phyloP scores from a whole-genome alignment of 2,888 invertebrate genomes.

The Dasypogon diadema region DNA sequence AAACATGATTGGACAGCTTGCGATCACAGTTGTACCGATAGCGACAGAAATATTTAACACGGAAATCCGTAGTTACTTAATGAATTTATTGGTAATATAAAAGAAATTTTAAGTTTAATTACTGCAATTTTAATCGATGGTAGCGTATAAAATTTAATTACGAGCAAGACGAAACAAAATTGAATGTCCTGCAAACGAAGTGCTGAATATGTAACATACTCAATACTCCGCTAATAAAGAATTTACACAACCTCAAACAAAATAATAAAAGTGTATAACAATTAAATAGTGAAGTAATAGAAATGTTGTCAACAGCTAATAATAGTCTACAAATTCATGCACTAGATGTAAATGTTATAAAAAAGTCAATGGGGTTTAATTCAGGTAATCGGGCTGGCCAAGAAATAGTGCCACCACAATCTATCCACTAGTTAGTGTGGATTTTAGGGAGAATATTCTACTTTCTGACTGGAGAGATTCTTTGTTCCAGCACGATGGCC shows the following conservation, averaged over 20 bases:
- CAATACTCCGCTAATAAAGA: conserved; percentile 55
- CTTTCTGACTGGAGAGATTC: no score
- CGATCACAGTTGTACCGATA: neutral
- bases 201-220: conserved; percentile 56
- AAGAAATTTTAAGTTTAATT: conserved; percentile 55
- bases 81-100: conserved; percentile 55
- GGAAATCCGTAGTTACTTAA: conserved; percentile 49
- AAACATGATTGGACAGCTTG: no score
- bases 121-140: conserved; percentile 45
- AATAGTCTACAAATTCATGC: conserved; percentile 58
- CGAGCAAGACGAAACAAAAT: conserved; percentile 56
- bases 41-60: conserved; percentile 24
- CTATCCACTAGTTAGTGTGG: no score
- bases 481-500: no score
- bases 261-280: conserved; percentile 49
- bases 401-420: no score
- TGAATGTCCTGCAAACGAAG: conserved; percentile 56
- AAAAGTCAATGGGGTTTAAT: no score
- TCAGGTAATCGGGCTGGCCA: no score
- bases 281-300: conserved; percentile 57
- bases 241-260: no score
- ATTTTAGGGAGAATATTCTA: no score
- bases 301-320: conserved; percentile 56
- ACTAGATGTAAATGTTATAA: conserved; percentile 46
- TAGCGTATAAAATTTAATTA: conserved; percentile 51